Evolutionary conservation across 2,888 invertebrate genomes (phyloP).

Genomic region (Digitonthophagus gazella): DNA sequence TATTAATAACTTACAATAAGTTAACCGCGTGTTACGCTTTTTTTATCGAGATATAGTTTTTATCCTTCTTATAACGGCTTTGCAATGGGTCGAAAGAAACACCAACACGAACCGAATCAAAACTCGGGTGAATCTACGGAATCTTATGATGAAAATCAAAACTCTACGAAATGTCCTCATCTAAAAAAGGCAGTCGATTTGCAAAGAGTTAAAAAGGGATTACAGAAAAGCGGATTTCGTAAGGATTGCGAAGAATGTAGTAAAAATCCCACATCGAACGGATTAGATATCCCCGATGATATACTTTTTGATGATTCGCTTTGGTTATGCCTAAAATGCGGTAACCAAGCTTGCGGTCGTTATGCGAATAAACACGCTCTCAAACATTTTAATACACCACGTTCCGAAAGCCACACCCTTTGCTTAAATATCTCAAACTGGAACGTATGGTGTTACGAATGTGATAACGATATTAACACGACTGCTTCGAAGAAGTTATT

Average conservation of each 20-base stretch:
- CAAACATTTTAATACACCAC: slow-evolving; percentile 71
- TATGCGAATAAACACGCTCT: slow-evolving; percentile 68
- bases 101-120: slow-evolving; percentile 66
- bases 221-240: slow-evolving; percentile 51
- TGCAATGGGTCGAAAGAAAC: slow-evolving; percentile 74
- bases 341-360: slow-evolving; percentile 72
- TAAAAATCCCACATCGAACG: slow-evolving; percentile 26
- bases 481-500: slow-evolving; percentile 64
- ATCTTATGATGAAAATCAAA: slow-evolving; percentile 66
- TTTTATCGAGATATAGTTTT: neutral
- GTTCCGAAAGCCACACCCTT: slow-evolving; percentile 73
- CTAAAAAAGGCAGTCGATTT: slow-evolving; percentile 68
- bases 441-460: slow-evolving; percentile 77
- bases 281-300: slow-evolving; percentile 38
- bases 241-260: slow-evolving; percentile 54
- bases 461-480: slow-evolving; percentile 67
- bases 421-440: slow-evolving; percentile 70
- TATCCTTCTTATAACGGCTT: too few relatives aligned
- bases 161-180: slow-evolving; percentile 65
- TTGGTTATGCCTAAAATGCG: slow-evolving; percentile 84
- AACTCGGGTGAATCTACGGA: slow-evolving; percentile 67
- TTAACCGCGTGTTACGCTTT: neutral
- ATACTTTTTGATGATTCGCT: slow-evolving; percentile 56
- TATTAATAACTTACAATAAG: neutral
- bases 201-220: slow-evolving; percentile 57